These are phyloP conservation scores for Antheraea mylitta DNA, from an alignment of 1,140 invertebrate genomes.

Conservation along the genomic window DNA sequence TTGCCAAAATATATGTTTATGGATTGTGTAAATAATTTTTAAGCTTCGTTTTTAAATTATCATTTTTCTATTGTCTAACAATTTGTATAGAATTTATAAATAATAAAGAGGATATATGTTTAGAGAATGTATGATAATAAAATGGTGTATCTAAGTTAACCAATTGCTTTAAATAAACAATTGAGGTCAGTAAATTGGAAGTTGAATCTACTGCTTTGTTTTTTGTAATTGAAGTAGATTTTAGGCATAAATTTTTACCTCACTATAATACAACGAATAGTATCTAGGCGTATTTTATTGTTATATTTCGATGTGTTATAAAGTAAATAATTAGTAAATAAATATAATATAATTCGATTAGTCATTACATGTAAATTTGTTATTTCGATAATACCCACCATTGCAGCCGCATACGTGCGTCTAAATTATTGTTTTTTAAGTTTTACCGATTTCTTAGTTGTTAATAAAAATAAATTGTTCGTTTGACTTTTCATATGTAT, in stretches of 20 bases:
- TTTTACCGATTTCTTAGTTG: not conserved
- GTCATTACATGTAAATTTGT: not conserved
- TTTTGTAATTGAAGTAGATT: slow-evolving; percentile 6
- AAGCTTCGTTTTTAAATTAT: not conserved
- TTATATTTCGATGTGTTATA: not conserved
- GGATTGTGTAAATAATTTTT: not conserved
- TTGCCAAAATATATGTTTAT: slow-evolving; percentile 4
- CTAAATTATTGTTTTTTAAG: not conserved
- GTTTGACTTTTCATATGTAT: slow-evolving; percentile 7
- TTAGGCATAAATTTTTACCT: slow-evolving; percentile 51
- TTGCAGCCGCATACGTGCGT: not conserved
- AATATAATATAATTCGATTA: not conserved
- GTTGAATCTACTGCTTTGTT: not conserved
- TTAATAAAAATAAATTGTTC: not conserved
- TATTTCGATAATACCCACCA: not conserved
- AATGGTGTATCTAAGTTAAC: not conserved
- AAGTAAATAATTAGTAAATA: too few relatives aligned
- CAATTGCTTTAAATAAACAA: not conserved
- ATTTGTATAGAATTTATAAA: not conserved
- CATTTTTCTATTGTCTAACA: not conserved
- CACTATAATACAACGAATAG: slow-evolving; percentile 22
- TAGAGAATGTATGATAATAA: not conserved
- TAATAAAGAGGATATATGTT: not conserved
- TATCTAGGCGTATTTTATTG: not conserved
- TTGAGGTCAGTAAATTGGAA: not conserved